Conservation (phyloP, 2,797 vertebrate species). For the Chromis chromis region DNA sequence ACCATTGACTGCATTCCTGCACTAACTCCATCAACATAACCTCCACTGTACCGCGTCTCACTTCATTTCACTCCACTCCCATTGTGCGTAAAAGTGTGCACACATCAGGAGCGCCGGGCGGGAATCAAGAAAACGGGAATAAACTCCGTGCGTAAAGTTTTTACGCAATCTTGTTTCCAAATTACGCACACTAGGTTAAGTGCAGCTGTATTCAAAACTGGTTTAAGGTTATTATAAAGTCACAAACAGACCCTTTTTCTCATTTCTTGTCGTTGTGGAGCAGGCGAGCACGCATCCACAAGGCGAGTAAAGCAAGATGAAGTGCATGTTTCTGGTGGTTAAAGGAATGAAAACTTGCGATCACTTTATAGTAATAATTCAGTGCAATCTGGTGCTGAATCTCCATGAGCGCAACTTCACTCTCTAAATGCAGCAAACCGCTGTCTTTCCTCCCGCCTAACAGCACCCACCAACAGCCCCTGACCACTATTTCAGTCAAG, state of each 20-base stretch:
- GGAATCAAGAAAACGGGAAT: neutral
- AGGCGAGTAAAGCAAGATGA: neutral
- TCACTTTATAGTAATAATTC: conserved; percentile 3
- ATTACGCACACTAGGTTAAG: neutral
- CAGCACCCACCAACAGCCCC: conserved; percentile 23
- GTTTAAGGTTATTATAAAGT: conserved; percentile 13
- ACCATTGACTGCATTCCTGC: conserved; percentile 39
- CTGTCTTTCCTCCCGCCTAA: conserved; percentile 59
- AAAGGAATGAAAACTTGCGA: conserved; percentile 4
- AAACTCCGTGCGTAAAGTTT: neutral
- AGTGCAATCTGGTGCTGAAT: conserved; percentile 1
- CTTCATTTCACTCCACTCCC: conserved; percentile 34
- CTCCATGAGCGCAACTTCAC: conserved; percentile 6
- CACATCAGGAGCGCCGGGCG: conserved; percentile 14
- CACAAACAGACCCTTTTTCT: neutral
- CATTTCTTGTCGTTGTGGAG: neutral
- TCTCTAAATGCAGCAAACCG: conserved; percentile 76
- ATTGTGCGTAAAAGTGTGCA: conserved; percentile 24
- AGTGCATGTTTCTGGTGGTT: neutral
- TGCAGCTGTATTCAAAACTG: neutral
- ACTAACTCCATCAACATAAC: conserved; percentile 41
- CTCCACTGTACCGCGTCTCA: conserved; percentile 41
- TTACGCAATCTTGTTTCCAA: neutral
- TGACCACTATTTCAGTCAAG: conserved; percentile 40
- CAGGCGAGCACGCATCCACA: neutral